Base-by-base conservation (phyloP, 2,888 invertebrate genomes). In the Drosophila quasianomalipes region DNA sequence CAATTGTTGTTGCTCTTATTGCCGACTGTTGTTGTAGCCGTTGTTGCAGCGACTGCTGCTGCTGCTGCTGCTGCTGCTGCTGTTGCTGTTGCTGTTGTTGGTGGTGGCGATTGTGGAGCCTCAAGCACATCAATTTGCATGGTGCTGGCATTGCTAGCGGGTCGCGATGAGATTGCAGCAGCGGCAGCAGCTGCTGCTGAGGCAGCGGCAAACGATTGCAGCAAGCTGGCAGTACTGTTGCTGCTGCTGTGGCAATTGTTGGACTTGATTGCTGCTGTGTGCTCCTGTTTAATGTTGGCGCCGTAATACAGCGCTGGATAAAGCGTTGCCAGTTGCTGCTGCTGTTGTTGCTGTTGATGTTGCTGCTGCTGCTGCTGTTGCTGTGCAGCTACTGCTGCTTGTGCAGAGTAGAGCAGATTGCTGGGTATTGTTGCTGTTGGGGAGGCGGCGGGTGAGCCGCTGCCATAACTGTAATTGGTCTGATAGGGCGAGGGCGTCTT, bases 401-500 rank as follows among this genome's bases (percentile, higher is more conserved):
- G 82, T 16, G 74, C 75, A 28, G 82, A 76, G 52, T 82, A 83
- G 16, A 81, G 44, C 44, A 79, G 74, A 76, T 80, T 81, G 85
- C 72, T 83, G 55, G 74, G 65, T 31, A 89, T 82, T 7, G 69
- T 75, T 14, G 64, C 76, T 16, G 79, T 86, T 31, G 91, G 88
- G 5, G 91, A 89, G 39, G 72, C 82, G 6, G 83, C 66, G 19
- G 93, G 93, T 0, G 93, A 93, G 31, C 79, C 87, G 58, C 90
- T 90, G 60, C 90, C 90, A 41, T 86, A 90, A 69, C 93, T 93
- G 7, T 91, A 92, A 60, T 77, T 89, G n/a, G 91, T 91, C 64
- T 92, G 91, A 65, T 92, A 92, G 0, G 93, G 93, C 0, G 94
- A 93, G 0, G 93, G 92, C 0, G 93, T 93, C 78, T 92, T 93